phyloP scores from a whole-genome alignment of 2,113 vertebrate species.

The Oncorhynchus clarkii region DNA sequence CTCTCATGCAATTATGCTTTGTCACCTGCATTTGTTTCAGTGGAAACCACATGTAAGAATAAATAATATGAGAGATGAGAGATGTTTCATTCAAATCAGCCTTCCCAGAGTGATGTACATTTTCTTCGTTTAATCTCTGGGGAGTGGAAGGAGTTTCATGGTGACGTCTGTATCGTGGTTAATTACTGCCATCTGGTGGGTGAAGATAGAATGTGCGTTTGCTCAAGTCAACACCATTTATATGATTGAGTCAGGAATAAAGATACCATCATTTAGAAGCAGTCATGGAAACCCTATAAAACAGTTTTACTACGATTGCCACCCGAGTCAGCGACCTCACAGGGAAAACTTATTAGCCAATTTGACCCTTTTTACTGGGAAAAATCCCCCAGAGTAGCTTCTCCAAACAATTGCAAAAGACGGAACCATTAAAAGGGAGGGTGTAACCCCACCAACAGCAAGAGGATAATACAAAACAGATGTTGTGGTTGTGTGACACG shows the following conservation, averaged over 20 bases:
- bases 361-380: background rate
- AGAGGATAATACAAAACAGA: slow-evolving; percentile 6
- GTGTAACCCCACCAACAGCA: background rate
- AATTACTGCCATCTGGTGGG: slow-evolving; percentile 64
- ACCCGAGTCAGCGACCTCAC: background rate
- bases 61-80: background rate
- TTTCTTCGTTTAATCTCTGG: slow-evolving; percentile 56
- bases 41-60: background rate
- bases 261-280: background rate
- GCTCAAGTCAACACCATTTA: background rate
- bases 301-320: background rate
- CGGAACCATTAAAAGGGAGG: slow-evolving; percentile 1
- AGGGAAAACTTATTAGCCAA: background rate
- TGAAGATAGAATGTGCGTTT: background rate
- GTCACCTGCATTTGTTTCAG: background rate
- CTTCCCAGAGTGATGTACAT: slow-evolving; percentile 35
- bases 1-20: slow-evolving; percentile 13
- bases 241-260: background rate
- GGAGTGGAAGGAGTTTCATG: slow-evolving; percentile 19
- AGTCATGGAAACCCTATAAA: background rate
- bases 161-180: background rate
- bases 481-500: slow-evolving; percentile 6
- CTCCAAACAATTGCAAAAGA: slow-evolving; percentile 6
- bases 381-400: background rate
- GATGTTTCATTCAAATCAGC: slow-evolving; percentile 45